Evolutionary conservation across 2,888 invertebrate genomes (phyloP), one percentile per base, ranked within the genome.

Genomic region (Dicranocentrus wangi): DNA sequence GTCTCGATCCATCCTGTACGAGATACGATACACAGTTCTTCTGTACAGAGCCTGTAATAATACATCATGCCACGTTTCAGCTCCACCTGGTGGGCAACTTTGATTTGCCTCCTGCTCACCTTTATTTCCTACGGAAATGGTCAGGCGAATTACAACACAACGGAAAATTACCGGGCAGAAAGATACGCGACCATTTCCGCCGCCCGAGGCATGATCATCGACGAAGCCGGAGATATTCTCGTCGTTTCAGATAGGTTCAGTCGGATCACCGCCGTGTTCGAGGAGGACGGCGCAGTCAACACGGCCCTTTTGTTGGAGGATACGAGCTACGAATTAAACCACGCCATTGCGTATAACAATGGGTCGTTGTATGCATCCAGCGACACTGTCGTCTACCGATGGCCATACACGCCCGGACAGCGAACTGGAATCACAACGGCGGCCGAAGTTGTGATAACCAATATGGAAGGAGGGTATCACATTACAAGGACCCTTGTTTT

Each of bases 341-440:
- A 86, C 55, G 85, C 84, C 0, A 21, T 86, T 7, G 75, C 82
- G 0, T 80, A 65, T 39, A 43, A 47, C 2, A 13, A 61, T 1
- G 83, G 82, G 1, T 86, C 23, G 42, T 25, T 86, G 19, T 86
- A 86, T 63, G 85, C 85, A 3, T 83, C 83, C 17, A 75, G 73
- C 25, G 7, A 65, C 1, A 53, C 72, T 0, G 58, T 53, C 5
- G 83, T 85, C 15, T 82, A 82, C 21, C 60, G 86, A 1, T 85
- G 85, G 85, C 81, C 83, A n/a, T 86, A 85, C 61, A 61, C 27
- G n/a, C 66, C 85, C 0, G 86, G 85, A 25, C 70, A 76, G 27
- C 25, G 85, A n/a, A 32, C 43, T 21, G 28, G n/a, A 0, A 23
- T 77, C 3, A 25, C 43, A 53, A 27, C 25, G 55, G 8, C 70